phyloP scores from a whole-genome alignment of 2,113 vertebrate genomes.

The Dendropsophus ebraccatus region DNA sequence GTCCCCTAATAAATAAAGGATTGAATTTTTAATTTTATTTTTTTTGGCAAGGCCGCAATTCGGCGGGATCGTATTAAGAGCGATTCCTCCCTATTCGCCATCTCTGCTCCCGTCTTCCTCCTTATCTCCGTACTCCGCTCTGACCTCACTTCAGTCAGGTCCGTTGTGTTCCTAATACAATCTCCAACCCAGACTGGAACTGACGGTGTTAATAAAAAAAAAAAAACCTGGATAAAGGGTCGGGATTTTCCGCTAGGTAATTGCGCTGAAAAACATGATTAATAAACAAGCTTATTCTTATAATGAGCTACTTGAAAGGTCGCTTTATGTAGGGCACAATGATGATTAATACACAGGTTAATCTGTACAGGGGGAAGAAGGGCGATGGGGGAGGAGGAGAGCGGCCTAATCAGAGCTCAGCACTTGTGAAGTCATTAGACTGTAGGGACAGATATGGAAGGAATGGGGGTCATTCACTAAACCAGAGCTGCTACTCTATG shows the following conservation, averaged over 20 bases:
- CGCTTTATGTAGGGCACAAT: neutral
- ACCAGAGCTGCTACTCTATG: no score
- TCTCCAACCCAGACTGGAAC: neutral
- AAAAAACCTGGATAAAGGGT: neutral
- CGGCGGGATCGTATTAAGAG: neutral
- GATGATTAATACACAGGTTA: slow-evolving; percentile 27
- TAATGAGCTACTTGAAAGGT: slow-evolving; percentile 13
- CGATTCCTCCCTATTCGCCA: neutral
- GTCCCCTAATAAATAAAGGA: slow-evolving; percentile 26
- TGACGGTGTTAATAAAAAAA: neutral
- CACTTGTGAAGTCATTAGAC: neutral
- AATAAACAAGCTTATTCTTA: neutral
- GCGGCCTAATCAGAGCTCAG: neutral
- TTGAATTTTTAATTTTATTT: neutral
- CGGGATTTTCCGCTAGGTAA: slow-evolving; percentile 1
- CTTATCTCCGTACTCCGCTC: neutral
- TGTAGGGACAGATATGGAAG: neutral
- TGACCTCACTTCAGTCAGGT: neutral
- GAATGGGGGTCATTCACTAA: neutral
- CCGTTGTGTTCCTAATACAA: neutral
- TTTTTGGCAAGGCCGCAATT: neutral
- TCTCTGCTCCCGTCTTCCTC: neutral
- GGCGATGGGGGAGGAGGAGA: neutral
- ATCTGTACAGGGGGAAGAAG: neutral
- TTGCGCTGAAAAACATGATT: slow-evolving; percentile 16